phyloP scores from a whole-genome alignment of 2,113 vertebrate genomes.

The Tretioscincus oriximinensis region DNA sequence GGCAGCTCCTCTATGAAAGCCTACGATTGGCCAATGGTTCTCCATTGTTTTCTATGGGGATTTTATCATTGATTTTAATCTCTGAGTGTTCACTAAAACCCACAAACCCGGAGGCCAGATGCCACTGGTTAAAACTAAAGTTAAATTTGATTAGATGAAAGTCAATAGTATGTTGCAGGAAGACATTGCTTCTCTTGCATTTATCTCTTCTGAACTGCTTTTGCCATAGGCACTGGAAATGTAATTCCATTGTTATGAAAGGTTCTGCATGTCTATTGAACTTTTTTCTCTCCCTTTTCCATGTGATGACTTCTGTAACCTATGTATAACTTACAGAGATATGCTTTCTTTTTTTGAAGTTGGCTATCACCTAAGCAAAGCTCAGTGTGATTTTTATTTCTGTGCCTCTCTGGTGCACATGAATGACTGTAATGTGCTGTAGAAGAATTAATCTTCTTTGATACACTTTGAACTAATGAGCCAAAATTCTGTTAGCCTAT shows the following conservation, averaged over 20 bases:
- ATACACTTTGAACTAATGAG: background rate
- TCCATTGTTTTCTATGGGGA: no score
- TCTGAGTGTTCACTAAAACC: no score
- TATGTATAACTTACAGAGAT: background rate
- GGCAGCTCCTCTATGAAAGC: no score
- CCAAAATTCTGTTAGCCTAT: background rate
- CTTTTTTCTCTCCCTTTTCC: background rate
- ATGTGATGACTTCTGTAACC: background rate
- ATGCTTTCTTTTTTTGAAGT: background rate
- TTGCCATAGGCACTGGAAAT: slow-evolving; percentile 12
- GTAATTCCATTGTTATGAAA: slow-evolving; percentile 11
- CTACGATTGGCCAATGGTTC: no score
- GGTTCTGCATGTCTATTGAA: background rate
- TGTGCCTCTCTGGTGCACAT: background rate
- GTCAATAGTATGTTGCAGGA: background rate
- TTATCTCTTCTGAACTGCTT: slow-evolving; percentile 9
- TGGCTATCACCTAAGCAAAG: background rate
- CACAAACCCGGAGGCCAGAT: no score
- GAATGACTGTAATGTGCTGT: background rate
- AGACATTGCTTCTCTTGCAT: background rate
- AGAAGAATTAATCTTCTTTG: background rate
- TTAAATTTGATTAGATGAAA: background rate
- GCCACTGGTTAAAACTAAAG: no score
- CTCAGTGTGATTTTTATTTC: slow-evolving; percentile 20
- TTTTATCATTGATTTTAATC: no score